These are phyloP conservation scores for Sarcophaga rosellei DNA, from an alignment of 2,888 invertebrate species.

Conservation along the genomic window DNA sequence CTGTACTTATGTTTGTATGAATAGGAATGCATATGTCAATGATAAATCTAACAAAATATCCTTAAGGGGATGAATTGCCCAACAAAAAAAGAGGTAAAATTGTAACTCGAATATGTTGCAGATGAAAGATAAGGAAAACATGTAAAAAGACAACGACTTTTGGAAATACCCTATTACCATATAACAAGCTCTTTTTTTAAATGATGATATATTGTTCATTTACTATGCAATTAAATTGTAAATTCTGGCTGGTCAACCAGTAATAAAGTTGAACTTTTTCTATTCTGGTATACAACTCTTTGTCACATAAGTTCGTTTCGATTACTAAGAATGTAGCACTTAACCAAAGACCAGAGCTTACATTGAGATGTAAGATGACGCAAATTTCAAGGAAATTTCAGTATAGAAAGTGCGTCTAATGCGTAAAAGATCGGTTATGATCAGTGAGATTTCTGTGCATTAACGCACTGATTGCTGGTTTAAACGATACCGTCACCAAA, in stretches of 20 bases:
- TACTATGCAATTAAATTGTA: not conserved
- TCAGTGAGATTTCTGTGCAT: no score
- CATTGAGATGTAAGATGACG: no score
- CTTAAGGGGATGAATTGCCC: conserved; percentile 28
- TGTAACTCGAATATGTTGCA: not conserved
- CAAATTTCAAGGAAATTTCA: no score
- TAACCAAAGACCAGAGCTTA: no score
- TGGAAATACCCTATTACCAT: not conserved
- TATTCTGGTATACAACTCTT: no score
- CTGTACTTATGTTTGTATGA: not conserved
- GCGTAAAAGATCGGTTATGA: no score
- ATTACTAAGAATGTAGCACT: no score
- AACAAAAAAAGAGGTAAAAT: conserved; percentile 1
- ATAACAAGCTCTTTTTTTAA: not conserved
- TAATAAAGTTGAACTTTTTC: not conserved
- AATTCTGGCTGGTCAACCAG: not conserved
- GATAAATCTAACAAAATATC: conserved; percentile 44
- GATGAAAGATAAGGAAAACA: not conserved
- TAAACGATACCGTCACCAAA: no score
- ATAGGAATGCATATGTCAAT: conserved; percentile 56
- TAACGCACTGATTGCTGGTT: no score
- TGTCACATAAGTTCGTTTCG: no score
- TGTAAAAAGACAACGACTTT: not conserved
- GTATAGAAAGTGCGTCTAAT: no score
- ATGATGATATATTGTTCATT: not conserved